Conservation (phyloP, 2,888 invertebrate genomes). For the Colostygia pectinataria region DNA sequence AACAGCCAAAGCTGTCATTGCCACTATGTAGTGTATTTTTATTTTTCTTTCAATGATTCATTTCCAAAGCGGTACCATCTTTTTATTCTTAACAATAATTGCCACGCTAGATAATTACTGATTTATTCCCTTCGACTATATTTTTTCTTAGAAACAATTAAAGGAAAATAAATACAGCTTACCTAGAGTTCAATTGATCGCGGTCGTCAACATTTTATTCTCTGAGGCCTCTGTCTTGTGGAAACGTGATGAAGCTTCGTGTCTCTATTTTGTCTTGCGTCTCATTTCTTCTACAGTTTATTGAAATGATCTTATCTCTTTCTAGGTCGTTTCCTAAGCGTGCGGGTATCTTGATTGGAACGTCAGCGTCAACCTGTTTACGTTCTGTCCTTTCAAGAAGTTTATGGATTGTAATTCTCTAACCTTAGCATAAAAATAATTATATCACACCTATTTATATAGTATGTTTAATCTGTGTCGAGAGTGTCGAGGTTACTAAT, state of each 20-base stretch:
- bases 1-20: slow-evolving; percentile 24
- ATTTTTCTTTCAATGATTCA: slow-evolving; percentile 29
- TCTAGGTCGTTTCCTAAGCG: slow-evolving; percentile 42
- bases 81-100: slow-evolving; percentile 18
- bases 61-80: slow-evolving; percentile 12
- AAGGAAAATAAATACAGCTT: slow-evolving; percentile 14
- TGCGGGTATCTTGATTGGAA: slow-evolving; percentile 57
- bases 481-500: slow-evolving; percentile 14
- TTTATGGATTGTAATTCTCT: slow-evolving; percentile 34
- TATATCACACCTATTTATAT: background rate
- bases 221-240: slow-evolving; percentile 40
- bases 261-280: slow-evolving; percentile 39
- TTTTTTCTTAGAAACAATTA: slow-evolving; percentile 12
- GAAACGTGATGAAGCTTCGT: slow-evolving; percentile 45
- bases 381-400: slow-evolving; percentile 40
- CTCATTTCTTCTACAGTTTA: slow-evolving; percentile 38
- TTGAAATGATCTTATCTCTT: slow-evolving; percentile 40
- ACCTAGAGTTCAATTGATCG: slow-evolving; percentile 29
- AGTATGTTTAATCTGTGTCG: slow-evolving; percentile 8
- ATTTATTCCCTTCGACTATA: slow-evolving; percentile 2
- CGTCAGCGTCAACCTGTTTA: slow-evolving; percentile 63
- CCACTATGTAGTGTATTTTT: slow-evolving; percentile 15
- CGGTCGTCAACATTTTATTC: slow-evolving; percentile 23
- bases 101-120: background rate
- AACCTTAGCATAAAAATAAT: slow-evolving; percentile 18